phyloP scores from a whole-genome alignment of 35 echinoderm and acorn worm genomes.

The Holothuria glaberrima region DNA sequence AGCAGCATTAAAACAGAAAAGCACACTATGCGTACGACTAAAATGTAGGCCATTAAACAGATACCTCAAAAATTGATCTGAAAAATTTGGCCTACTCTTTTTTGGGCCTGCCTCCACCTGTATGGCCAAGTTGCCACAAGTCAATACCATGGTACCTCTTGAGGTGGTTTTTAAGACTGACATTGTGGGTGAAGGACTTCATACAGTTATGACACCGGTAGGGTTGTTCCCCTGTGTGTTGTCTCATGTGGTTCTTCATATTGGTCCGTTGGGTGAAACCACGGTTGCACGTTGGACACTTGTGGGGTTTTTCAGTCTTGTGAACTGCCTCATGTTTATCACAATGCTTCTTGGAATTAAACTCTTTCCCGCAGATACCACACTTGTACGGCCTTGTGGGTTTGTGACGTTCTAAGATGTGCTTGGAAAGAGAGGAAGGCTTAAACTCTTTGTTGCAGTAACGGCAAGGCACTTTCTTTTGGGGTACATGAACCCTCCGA shows the following conservation, averaged over 20 bases:
- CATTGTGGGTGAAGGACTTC: constrained; percentile 75
- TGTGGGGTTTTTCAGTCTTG: constrained; percentile 57
- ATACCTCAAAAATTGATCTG: too few relatives aligned
- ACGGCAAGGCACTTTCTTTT: constrained; percentile 35
- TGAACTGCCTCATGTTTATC: constrained; percentile 58
- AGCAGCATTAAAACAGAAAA: too few relatives aligned
- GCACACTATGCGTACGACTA: too few relatives aligned
- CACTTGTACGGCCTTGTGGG: constrained; percentile 35
- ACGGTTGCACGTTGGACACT: constrained; percentile 58
- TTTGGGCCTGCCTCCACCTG: constrained; percentile 60
- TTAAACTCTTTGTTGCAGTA: constrained; percentile 43
- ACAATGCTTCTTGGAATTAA: constrained; percentile 16
- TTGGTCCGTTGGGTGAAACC: constrained; percentile 72
- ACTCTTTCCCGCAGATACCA: constrained; percentile 62
- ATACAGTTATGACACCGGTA: constrained; percentile 77
- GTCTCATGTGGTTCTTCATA: constrained; percentile 65
- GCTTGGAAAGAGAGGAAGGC: constrained; percentile 43
- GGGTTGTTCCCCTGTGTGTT: constrained; percentile 80
- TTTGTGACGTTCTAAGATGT: constrained; percentile 39
- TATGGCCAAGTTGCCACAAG: constrained; percentile 73
- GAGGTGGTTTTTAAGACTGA: constrained; percentile 84
- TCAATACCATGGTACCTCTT: constrained; percentile 81
- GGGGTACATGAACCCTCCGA: constrained; percentile 36
- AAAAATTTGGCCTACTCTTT: not conserved
- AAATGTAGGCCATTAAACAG: too few relatives aligned